Evolutionary conservation across 2,888 invertebrate species (phyloP).

Genomic region (Thumatha senex): DNA sequence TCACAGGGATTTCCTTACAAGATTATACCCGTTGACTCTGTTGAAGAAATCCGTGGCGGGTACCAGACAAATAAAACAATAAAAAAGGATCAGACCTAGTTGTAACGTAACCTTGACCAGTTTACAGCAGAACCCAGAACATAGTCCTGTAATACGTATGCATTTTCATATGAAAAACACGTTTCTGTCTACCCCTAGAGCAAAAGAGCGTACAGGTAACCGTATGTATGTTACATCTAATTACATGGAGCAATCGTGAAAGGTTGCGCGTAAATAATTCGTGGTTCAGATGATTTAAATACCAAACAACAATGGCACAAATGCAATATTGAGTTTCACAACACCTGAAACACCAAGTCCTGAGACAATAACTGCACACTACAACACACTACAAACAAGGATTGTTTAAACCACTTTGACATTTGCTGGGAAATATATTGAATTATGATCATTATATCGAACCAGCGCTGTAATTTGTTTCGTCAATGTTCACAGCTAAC

Average conservation of each 20-base stretch:
- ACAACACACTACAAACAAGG: no score
- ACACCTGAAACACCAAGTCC: slow-evolving; percentile 16
- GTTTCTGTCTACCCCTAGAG: background rate
- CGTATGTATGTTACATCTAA: no score
- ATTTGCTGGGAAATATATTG: slow-evolving; percentile 50
- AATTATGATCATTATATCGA: slow-evolving; percentile 26
- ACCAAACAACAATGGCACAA: slow-evolving; percentile 63
- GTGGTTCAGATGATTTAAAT: slow-evolving; percentile 75
- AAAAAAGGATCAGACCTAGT: no score
- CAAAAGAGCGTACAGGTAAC: no score
- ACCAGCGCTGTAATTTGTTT: slow-evolving; percentile 16
- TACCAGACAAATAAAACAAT: no score
- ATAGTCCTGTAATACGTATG: no score
- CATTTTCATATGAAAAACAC: background rate
- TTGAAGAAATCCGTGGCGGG: no score
- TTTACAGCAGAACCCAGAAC: no score
- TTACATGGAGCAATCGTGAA: slow-evolving; percentile 64
- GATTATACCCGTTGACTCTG: no score
- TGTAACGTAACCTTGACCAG: no score
- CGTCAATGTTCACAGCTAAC: background rate
- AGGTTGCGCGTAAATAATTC: slow-evolving; percentile 75
- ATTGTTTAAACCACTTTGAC: slow-evolving; percentile 57
- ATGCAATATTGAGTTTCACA: slow-evolving; percentile 48
- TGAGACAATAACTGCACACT: slow-evolving; percentile 28
- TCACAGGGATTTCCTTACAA: no score